Conservation (phyloP, 2,888 invertebrate genomes). For the Steinernema hermaphroditum region DNA sequence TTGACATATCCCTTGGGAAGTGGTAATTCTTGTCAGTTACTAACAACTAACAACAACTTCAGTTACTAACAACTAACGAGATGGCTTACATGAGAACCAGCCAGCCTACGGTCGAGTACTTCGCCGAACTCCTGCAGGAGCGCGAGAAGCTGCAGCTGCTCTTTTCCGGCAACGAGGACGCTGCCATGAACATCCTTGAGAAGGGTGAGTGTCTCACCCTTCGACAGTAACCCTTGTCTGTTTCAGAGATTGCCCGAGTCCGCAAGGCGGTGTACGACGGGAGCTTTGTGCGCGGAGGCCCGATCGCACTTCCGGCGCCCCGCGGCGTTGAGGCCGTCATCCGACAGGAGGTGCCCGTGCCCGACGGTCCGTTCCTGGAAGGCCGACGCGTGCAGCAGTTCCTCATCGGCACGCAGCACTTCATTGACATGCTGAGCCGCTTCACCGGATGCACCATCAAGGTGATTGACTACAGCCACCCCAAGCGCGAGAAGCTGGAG, state of each 20-base stretch:
- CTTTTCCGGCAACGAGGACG: background rate
- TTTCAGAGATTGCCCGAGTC: background rate
- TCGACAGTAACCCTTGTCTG: background rate
- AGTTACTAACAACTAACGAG: background rate
- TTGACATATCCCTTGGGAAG: no score
- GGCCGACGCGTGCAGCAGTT: background rate
- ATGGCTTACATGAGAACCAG: background rate
- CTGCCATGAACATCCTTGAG: background rate
- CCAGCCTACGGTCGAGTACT: background rate
- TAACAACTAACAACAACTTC: no score
- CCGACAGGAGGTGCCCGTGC: background rate
- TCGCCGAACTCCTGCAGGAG: background rate
- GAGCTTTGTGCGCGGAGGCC: background rate
- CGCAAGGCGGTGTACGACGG: background rate
- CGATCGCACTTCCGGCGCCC: background rate
- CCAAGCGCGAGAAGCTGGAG: background rate
- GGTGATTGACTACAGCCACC: background rate
- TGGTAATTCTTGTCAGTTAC: no score
- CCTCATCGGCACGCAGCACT: background rate
- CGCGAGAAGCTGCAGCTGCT: background rate
- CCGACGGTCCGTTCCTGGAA: background rate
- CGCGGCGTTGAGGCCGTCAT: background rate
- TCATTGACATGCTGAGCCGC: background rate
- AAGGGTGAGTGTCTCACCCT: background rate
- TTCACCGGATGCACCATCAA: conserved; percentile 3